Evolutionary conservation across 2,113 vertebrate species (phyloP), one percentile per base, ranked within the genome.

Genomic region (Oxyura jamaicensis): DNA sequence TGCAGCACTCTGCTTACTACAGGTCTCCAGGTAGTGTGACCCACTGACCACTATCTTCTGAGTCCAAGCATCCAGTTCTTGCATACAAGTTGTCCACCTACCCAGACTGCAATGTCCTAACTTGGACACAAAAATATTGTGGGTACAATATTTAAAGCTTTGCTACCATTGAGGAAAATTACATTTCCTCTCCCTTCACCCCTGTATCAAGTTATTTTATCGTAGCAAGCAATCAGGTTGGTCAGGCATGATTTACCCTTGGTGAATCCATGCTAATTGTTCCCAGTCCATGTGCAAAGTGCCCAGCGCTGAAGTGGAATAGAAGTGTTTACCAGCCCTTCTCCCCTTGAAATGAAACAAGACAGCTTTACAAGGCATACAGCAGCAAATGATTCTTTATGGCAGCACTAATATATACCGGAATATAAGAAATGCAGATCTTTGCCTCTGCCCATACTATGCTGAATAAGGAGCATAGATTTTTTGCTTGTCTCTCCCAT

Each of bases 391-490:
- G 28, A 6, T 88, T 72, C 55, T 58, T 85, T 59, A 73, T 33
- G 48, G 48, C 20, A 73, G n/a, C 4, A 2, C n/a, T 71, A 44
- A 71, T 60, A 55, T 14, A 63, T n/a, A 39, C 33, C 12, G 28
- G 55, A 88, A 59, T 26, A 65, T 31, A 71, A 81, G 59, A 77
- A 58, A 23, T 68, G 56, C 31, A 91, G 65, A 36, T 59, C 56
- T 78, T 72, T 35, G 9, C 8, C 31, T 55, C 89, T 65, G 58
- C 29, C 46, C 67, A 71, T 52, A 86, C 22, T 2, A 1, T 28
- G 46, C 33, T 59, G 71, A 66, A 71, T 15, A 75, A 76, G 35
- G 25, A 31, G 71, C 0, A 0, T 3, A 3, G 2, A 16, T 44
- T 73, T 73, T 83, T 71, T 29, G 21, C 58, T 86, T 0, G 0